These are phyloP conservation scores for Macrocentrus cingulum DNA, from an alignment of 1,140 invertebrate species.

Conservation along the genomic window DNA sequence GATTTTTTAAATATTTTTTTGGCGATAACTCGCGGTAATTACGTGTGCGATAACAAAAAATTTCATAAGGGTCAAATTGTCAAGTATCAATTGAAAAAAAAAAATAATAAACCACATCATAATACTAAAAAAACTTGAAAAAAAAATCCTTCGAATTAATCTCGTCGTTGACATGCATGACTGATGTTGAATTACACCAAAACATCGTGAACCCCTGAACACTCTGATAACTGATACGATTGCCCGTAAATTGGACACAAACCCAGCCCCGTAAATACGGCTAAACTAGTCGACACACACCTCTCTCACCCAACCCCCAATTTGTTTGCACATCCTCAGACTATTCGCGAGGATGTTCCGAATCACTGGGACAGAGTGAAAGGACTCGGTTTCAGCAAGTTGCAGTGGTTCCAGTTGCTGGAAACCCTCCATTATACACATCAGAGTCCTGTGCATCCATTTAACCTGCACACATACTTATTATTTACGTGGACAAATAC, in stretches of 20 bases:
- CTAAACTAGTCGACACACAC: constrained; percentile 18
- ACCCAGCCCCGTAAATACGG: constrained; percentile 7
- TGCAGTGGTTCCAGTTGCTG: constrained; percentile 7
- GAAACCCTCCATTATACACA: constrained; percentile 4
- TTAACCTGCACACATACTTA: background rate
- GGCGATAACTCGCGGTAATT: too few relatives aligned
- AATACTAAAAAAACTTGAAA: too few relatives aligned
- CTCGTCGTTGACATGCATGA: too few relatives aligned
- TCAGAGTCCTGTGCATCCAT: background rate
- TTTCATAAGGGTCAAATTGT: too few relatives aligned
- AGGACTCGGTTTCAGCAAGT: constrained; percentile 1
- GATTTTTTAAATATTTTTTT: too few relatives aligned
- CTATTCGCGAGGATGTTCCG: constrained; percentile 10
- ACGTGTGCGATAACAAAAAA: too few relatives aligned
- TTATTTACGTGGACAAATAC: too few relatives aligned
- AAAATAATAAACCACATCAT: too few relatives aligned
- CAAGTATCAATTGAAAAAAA: too few relatives aligned
- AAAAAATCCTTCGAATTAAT: too few relatives aligned
- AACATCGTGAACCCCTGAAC: too few relatives aligned
- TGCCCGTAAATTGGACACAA: constrained; percentile 19
- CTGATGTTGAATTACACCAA: too few relatives aligned
- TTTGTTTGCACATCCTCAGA: constrained; percentile 29
- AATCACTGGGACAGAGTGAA: background rate
- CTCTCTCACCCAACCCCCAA: constrained; percentile 9
- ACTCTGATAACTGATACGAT: background rate